Evolutionary conservation across 1,140 invertebrate genomes (phyloP).

Genomic region (Harlomillsia oculata): DNA sequence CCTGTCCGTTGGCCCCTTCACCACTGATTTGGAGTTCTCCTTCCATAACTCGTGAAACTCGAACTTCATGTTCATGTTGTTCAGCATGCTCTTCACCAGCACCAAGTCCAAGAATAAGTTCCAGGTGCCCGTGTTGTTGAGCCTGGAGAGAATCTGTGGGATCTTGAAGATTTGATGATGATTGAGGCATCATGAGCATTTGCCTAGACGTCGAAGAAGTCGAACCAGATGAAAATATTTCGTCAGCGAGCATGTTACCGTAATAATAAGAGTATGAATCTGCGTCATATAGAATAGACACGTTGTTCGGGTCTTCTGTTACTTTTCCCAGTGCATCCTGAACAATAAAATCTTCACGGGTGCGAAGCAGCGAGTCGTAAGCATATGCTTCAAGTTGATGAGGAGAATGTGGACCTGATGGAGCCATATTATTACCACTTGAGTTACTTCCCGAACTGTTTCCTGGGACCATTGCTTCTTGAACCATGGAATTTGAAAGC

Average conservation of each 20-base stretch:
- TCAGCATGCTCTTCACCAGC: neutral
- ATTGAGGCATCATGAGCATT: slow-evolving; percentile 11
- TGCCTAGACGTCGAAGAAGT: slow-evolving; percentile 9
- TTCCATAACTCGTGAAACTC: neutral
- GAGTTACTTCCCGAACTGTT: no score
- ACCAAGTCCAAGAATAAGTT: slow-evolving; percentile 28
- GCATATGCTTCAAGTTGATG: slow-evolving; percentile 13
- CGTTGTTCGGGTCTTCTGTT: slow-evolving; percentile 20
- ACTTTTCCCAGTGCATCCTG: slow-evolving; percentile 14
- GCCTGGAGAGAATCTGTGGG: slow-evolving; percentile 10
- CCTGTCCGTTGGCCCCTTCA: neutral
- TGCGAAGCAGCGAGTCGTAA: slow-evolving; percentile 16
- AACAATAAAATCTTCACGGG: slow-evolving; percentile 21
- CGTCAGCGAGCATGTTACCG: slow-evolving; percentile 28
- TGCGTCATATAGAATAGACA: slow-evolving; percentile 23
- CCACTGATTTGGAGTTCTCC: slow-evolving; percentile 12
- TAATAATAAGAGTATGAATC: slow-evolving; percentile 32
- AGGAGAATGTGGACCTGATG: slow-evolving; percentile 10
- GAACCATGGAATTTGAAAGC: slow-evolving; percentile 4
- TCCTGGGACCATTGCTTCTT: no score
- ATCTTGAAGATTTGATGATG: slow-evolving; percentile 13
- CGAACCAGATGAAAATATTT: slow-evolving; percentile 18
- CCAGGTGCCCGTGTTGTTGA: slow-evolving; percentile 27
- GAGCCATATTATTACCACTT: neutral
- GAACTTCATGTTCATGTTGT: slow-evolving; percentile 5